phyloP scores from a whole-genome alignment of 1,140 invertebrate species.

The Thereuonema tuberculata region DNA sequence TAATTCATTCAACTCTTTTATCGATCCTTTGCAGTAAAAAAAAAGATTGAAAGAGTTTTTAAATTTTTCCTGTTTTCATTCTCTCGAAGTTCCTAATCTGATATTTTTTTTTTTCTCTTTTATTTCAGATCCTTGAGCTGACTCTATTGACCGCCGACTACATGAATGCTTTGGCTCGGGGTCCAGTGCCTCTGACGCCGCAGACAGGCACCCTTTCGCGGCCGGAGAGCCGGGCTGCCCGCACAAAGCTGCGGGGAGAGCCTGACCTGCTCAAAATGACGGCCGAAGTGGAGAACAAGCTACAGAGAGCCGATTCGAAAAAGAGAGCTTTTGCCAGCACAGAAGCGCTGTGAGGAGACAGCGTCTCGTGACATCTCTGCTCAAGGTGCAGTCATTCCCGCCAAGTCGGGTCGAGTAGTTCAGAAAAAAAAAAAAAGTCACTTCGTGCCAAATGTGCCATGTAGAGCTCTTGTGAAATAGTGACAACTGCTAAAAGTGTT shows the following conservation, averaged over 20 bases:
- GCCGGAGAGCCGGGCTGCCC: background rate
- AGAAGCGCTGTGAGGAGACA: background rate
- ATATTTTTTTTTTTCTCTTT: background rate
- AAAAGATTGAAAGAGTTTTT: too few relatives aligned
- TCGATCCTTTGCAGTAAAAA: too few relatives aligned
- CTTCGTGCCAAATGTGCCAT: too few relatives aligned
- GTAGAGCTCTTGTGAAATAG: too few relatives aligned
- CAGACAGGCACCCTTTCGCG: background rate
- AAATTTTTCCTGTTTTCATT: too few relatives aligned
- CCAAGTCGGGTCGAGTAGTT: too few relatives aligned
- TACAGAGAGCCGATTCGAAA: slow-evolving; percentile 8
- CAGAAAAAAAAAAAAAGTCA: too few relatives aligned
- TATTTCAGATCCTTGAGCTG: slow-evolving; percentile 63
- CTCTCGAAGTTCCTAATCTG: too few relatives aligned
- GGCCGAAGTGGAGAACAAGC: slow-evolving; percentile 14
- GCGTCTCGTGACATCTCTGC: too few relatives aligned
- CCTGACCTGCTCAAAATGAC: slow-evolving; percentile 18
- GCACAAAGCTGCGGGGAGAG: slow-evolving; percentile 6
- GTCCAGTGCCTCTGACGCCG: slow-evolving; percentile 19
- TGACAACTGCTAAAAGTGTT: too few relatives aligned
- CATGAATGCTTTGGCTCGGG: slow-evolving; percentile 72
- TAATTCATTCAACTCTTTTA: too few relatives aligned
- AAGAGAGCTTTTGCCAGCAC: background rate
- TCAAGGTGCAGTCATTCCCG: too few relatives aligned
- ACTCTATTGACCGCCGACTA: slow-evolving; percentile 89